A percentile compares a stretch with the other conserved stretches of the same genome.
Conservation (phyloP, 1,140 invertebrate genomes). For the Atopsyche davidsoni region DNA sequence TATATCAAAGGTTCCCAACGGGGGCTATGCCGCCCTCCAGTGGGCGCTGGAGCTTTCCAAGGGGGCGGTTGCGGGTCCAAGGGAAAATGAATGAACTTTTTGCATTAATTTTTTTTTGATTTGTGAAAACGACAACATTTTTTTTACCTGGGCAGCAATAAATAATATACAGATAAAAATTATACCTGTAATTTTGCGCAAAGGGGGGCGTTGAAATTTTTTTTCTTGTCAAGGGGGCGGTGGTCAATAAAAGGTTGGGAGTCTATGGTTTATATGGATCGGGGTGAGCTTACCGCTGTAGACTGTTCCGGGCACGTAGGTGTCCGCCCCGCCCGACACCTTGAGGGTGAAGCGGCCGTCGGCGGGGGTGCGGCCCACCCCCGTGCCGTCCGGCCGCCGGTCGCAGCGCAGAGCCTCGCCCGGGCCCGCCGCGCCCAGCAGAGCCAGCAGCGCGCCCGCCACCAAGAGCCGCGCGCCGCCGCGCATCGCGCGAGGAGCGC, state of each 20-base stretch:
- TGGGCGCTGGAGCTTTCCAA: no score
- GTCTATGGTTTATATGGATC: no score
- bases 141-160: no score
- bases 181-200: background rate
- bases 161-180: no score
- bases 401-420: constrained; percentile 21
- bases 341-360: constrained; percentile 21
- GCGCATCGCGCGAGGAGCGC: background rate
- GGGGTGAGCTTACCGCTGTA: constrained; percentile 22
- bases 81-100: no score
- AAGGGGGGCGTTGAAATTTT: no score
- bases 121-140: no score
- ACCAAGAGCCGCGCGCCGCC: constrained; percentile 4
- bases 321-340: constrained; percentile 11
- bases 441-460: background rate
- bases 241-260: no score
- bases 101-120: no score
- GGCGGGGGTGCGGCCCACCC: constrained; percentile 10
- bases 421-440: constrained; percentile 3
- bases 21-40: no score
- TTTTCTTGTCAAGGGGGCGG: background rate
- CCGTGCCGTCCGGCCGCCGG: constrained; percentile 15
- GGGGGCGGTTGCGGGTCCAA: no score
- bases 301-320: constrained; percentile 18
- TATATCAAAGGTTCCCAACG: no score